These are phyloP conservation scores for Tipula confusa DNA, from an alignment of 2,888 invertebrate species.

Conservation along the genomic window DNA sequence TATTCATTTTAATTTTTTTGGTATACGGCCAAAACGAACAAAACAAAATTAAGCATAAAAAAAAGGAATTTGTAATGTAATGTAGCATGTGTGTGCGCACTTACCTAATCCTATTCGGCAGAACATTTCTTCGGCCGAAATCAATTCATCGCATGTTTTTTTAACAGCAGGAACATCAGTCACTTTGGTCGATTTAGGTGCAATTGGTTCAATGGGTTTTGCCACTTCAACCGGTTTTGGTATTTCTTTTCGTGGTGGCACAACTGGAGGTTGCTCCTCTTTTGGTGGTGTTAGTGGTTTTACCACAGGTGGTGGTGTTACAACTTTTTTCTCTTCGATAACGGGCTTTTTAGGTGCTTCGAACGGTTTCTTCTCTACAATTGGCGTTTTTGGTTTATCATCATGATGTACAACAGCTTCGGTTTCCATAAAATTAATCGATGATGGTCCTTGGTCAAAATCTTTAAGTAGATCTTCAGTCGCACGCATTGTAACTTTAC, in stretches of 20 bases:
- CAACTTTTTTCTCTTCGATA: background rate
- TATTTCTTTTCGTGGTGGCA: constrained; percentile 31
- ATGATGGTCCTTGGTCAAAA: constrained; percentile 13
- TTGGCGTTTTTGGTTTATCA: background rate
- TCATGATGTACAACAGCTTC: background rate
- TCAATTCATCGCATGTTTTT: constrained; percentile 41
- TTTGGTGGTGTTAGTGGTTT: background rate
- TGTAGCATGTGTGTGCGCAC: constrained; percentile 42
- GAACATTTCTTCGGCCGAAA: constrained; percentile 59
- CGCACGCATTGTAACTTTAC: background rate
- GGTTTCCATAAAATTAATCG: constrained; percentile 20
- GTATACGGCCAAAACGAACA: background rate
- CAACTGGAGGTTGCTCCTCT: constrained; percentile 34
- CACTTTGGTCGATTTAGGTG: constrained; percentile 30
- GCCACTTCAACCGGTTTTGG: constrained; percentile 35
- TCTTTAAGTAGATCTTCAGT: background rate
- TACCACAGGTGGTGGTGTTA: background rate
- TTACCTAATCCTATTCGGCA: constrained; percentile 63
- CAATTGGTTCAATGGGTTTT: constrained; percentile 32
- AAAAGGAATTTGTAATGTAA: constrained; percentile 32
- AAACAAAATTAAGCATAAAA: constrained; percentile 27
- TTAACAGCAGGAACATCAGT: constrained; percentile 37
- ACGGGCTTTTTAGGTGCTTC: background rate
- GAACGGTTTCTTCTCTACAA: background rate
- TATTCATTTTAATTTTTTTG: background rate